Percentiles rank a stretch among this genome's conserved stretches.
phyloP scores from a whole-genome alignment of 2,888 invertebrate genomes.

The Melanostoma scalare region DNA sequence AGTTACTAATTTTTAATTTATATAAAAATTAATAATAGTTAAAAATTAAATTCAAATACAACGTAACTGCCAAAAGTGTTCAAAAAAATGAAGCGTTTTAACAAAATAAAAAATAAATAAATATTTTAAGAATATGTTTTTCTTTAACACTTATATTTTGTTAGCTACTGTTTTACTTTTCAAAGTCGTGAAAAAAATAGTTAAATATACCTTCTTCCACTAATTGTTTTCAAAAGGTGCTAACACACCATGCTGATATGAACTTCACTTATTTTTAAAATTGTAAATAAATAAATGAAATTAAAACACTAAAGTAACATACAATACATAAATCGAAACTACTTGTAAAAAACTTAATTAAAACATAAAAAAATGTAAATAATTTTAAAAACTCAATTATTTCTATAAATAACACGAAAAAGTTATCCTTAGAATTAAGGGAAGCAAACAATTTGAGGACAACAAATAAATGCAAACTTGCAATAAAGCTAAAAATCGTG shows the following conservation, averaged over 20 bases:
- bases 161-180: slow-evolving; percentile 77
- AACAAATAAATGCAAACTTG: neutral
- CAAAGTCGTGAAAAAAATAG: slow-evolving; percentile 70
- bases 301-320: slow-evolving; percentile 2
- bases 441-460: neutral
- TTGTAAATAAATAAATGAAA: slow-evolving; percentile 50
- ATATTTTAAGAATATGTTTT: slow-evolving; percentile 76
- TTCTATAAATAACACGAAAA: too few species aligned
- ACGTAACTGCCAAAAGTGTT: slow-evolving; percentile 73
- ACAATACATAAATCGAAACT: slow-evolving; percentile 32
- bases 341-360: neutral
- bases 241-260: slow-evolving; percentile 20
- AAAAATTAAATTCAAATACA: slow-evolving; percentile 59
- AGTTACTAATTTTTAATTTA: slow-evolving; percentile 39
- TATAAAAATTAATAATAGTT: slow-evolving; percentile 15
- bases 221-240: slow-evolving; percentile 28
- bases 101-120: slow-evolving; percentile 73
- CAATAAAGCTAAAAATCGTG: too few species aligned
- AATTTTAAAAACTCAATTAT: neutral
- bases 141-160: slow-evolving; percentile 26
- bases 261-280: slow-evolving; percentile 27
- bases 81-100: slow-evolving; percentile 41
- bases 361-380: slow-evolving; percentile 51
- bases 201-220: slow-evolving; percentile 59
- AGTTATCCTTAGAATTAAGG: too few species aligned